Evolutionary conservation across 2,888 invertebrate genomes (phyloP), one percentile per base, ranked within the genome.

Genomic region (Aspidiotus destructor): DNA sequence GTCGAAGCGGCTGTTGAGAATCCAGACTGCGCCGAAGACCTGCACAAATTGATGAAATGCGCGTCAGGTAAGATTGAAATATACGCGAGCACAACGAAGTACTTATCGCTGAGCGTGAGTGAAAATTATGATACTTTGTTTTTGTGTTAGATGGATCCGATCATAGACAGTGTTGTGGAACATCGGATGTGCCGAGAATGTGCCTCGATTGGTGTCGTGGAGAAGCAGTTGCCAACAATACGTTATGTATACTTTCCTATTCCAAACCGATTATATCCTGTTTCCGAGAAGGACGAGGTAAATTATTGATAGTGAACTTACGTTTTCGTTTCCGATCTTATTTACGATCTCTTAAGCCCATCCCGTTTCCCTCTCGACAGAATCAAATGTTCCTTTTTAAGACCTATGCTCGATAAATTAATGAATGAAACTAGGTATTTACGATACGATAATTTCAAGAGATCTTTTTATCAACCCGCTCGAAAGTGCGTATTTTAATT

Each of bases 191-290:
- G 1, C 89, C 91, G 0, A 81, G 88, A 48, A 83, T 85, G 73
- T 92, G 92, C 76, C 79, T 92, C 72, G 89, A 91, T 75, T 87
- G 91, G 83, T 92, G 92, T 75, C 83, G 89, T 48, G 91, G 91
- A 0, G 88, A 88, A 69, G 80, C 86, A 0, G 83, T 88, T 42
- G 77, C 81, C 7, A 83, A 84, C 73, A 81, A 85, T 65, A 81
- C 81, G 73, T 76, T 83, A 13, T 92, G 91, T 74, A 84, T 87
- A 0, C 76, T 90, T 11, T 84, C 85, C 68, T 85, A 89, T 75
- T 86, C 89, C 7, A 82, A 86, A 52, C 83, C 84, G 44, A 91
- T 92, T 54, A 83, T 90, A 71, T 84, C 85, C 15, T 92, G 92
- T 78, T 92, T 91, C 80, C 84, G 90, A 69, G 87, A 89, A 76